Evolutionary conservation across 92 coral and sea anemone genomes (phyloP), one percentile per base, ranked within the genome.

Genomic region (Paragorgia papillata): DNA sequence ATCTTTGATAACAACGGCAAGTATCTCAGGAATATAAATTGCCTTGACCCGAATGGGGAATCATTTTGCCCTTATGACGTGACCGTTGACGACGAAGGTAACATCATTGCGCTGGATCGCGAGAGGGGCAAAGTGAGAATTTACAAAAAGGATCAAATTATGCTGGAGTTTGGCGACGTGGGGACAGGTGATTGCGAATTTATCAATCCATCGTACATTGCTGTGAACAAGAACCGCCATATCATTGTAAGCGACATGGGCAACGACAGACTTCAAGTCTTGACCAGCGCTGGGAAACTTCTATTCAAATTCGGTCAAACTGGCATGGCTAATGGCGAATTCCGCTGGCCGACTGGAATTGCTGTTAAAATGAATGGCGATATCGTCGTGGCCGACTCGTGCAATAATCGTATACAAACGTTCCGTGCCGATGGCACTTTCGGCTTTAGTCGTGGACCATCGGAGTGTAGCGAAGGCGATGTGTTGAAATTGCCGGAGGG

Each of bases 301-400:
- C 78, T 94, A 59, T 89, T 91, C 64, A 90, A 88, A 65, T 94
- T 94, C 58, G 98, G 98, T 17, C 73, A 81, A 64, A 69, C 97
- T 48, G 97, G 99, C 6, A 71, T 91, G 30, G 92, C 86, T n/a
- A 79, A 75, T 60, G 96, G 96, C 12, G 88, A 89, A 25, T 85
- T 95, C 57, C 87, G 92, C 75, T 95, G 97, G 97, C 99, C 99
- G 27, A 95, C 99, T 9, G 97, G 97, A 13, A 89, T 94, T 10
- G 91, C 95, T 1, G 86, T 89, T 19, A 90, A 85, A 79, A 59
- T 73, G 4, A 84, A 85, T 78, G 90, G 92, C 66, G 88, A 87
- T 62, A 87, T 94, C 59, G 84, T 94, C 50, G 97, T 91, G 24
- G 85, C 97, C 35, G 98, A 94, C 83, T 94, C 98, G 75, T 94